Conservation (phyloP, 2,888 invertebrate species). For the Macaria liturata region DNA sequence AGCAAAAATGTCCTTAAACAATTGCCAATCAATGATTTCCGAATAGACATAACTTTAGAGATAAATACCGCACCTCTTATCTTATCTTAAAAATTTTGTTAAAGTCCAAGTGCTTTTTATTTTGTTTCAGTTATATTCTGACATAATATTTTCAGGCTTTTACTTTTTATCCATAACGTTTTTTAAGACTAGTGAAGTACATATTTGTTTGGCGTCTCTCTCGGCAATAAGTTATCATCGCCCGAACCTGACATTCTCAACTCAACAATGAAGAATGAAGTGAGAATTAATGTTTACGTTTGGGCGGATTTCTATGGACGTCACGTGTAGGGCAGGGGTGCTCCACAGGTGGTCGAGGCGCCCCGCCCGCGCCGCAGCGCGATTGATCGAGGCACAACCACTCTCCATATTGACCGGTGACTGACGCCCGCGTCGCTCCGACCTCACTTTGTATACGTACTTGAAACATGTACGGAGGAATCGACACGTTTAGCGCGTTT, state of each 20-base stretch:
- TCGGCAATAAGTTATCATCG: conserved; percentile 31
- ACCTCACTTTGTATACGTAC: conserved; percentile 58
- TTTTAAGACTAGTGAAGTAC: no score
- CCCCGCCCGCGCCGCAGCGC: conserved; percentile 60
- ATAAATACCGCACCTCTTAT: no score
- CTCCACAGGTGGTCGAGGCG: conserved; percentile 73
- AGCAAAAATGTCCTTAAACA: no score
- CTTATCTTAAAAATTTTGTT: no score
- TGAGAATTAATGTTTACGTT: conserved; percentile 83
- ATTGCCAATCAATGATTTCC: no score
- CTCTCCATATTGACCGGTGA: conserved; percentile 82
- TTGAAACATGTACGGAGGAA: conserved; percentile 48
- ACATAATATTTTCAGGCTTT: no score
- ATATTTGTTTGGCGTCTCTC: conserved; percentile 56
- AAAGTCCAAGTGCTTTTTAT: no score
- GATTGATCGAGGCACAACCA: conserved; percentile 80
- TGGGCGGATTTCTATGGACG: conserved; percentile 81
- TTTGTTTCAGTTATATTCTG: no score
- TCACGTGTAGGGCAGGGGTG: conserved; percentile 70
- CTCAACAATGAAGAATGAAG: conserved; percentile 81
- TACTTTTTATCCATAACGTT: no score
- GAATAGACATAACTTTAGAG: no score
- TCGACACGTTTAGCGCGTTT: conserved; percentile 17
- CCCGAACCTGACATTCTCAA: conserved; percentile 70
- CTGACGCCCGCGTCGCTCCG: conserved; percentile 73